Conservation (phyloP, 1,140 invertebrate genomes). For the Odontomachus brunneus region DNA sequence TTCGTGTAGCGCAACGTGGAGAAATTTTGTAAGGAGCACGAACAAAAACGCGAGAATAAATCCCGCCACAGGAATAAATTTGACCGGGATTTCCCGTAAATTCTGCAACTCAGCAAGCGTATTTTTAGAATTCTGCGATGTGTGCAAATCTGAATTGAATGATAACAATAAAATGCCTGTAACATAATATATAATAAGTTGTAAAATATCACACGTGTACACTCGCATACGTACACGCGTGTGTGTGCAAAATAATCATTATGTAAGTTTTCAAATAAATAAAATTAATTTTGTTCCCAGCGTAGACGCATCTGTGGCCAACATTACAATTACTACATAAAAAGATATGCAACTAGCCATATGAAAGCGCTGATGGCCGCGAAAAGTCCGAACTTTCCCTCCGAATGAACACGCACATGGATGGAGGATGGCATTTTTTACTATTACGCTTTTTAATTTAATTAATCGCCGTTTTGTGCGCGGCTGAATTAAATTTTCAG, state of each 20-base stretch:
- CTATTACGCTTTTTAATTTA: conserved; percentile 52
- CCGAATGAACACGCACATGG: background rate
- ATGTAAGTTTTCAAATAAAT: background rate
- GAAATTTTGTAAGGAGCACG: background rate
- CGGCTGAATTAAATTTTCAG: conserved; percentile 47
- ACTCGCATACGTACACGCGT: too few relatives aligned
- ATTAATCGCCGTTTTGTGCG: conserved; percentile 56
- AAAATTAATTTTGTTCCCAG: background rate
- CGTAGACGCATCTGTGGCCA: background rate
- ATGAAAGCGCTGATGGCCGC: conserved; percentile 1
- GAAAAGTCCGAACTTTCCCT: too few relatives aligned
- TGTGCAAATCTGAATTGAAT: background rate
- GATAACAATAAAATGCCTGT: conserved; percentile 2
- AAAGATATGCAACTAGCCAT: conserved; percentile 30
- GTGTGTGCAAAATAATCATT: background rate
- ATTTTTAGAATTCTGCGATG: background rate
- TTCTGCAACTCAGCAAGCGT: background rate
- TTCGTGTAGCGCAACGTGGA: background rate
- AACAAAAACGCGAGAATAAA: conserved; percentile 1
- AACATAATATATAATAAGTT: conserved; percentile 6
- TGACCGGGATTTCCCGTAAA: background rate
- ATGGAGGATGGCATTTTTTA: conserved; percentile 37
- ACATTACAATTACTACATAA: conserved; percentile 29
- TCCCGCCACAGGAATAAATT: background rate
- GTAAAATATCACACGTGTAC: background rate